Evolutionary conservation across 1,140 invertebrate species (phyloP).

Genomic region (Danaus plexippus): DNA sequence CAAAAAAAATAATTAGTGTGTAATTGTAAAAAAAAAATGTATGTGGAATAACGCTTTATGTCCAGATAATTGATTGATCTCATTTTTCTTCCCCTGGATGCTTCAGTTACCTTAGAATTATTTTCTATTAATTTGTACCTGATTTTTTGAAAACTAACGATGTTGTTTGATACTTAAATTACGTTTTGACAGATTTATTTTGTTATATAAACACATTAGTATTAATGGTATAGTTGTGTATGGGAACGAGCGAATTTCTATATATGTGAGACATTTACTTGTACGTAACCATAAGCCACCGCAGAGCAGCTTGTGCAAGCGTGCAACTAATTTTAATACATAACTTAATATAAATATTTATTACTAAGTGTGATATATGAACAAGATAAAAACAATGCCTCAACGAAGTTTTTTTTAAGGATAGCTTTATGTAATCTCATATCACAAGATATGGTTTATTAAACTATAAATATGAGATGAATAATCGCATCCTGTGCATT

Average conservation of each 20-base stretch:
- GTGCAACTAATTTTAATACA: constrained; percentile 56
- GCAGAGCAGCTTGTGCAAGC: constrained; percentile 56
- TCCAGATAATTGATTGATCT: constrained; percentile 48
- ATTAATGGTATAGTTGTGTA: constrained; percentile 38
- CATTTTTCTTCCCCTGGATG: constrained; percentile 57
- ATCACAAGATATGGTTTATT: no score
- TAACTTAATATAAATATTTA: constrained; percentile 37
- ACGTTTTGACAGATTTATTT: constrained; percentile 61
- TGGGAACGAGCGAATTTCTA: constrained; percentile 56
- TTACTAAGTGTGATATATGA: constrained; percentile 33
- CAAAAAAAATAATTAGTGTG: constrained; percentile 39
- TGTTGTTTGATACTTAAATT: constrained; percentile 62
- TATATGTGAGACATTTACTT: constrained; percentile 39
- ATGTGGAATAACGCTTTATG: constrained; percentile 22
- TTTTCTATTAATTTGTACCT: constrained; percentile 69
- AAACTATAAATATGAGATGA: no score
- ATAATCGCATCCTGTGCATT: no score
- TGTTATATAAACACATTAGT: constrained; percentile 48
- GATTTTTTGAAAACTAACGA: constrained; percentile 54
- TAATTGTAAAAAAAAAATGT: constrained; percentile 18
- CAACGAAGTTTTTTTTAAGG: no score
- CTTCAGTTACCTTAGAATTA: constrained; percentile 67
- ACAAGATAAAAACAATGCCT: constrained; percentile 9
- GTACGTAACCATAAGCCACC: constrained; percentile 50
- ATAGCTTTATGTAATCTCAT: no score